Evolutionary conservation across 2,113 vertebrate genomes (phyloP).

Genomic region (Eptesicus fuscus): DNA sequence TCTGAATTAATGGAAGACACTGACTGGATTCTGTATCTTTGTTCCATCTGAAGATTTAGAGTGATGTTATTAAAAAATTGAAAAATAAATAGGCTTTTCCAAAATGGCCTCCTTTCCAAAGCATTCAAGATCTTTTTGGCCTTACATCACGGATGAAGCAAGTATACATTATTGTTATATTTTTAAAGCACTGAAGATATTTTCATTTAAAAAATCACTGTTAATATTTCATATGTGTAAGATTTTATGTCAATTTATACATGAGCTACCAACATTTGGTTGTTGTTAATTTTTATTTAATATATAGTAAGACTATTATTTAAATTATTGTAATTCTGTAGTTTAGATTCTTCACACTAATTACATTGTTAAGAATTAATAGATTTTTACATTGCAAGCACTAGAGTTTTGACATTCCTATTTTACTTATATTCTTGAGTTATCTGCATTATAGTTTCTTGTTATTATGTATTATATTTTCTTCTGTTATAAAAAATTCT

Average conservation of each 20-base stretch:
- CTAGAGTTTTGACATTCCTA: constrained; percentile 6
- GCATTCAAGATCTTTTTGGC: not conserved
- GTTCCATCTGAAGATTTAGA: not conserved
- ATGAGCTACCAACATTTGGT: not conserved
- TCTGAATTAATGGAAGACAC: not conserved
- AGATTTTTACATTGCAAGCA: not conserved
- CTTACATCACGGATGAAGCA: not conserved
- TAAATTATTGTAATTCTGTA: not conserved
- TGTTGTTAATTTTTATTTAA: not conserved
- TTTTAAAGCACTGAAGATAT: not conserved
- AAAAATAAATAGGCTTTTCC: not conserved
- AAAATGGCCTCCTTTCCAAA: not conserved
- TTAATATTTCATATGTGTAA: not conserved
- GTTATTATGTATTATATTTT: not conserved
- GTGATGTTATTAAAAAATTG: not conserved
- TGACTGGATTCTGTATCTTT: not conserved
- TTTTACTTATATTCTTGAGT: not conserved
- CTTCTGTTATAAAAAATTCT: not conserved
- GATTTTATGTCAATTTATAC: not conserved
- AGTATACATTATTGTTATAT: not conserved
- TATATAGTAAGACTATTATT: not conserved
- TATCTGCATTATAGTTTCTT: constrained; percentile 19
- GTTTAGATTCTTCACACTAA: not conserved
- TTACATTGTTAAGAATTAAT: not conserved
- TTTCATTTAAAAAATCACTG: constrained; percentile 21